Conservation (phyloP, 2,888 invertebrate genomes). For the Dicycla oo region DNA sequence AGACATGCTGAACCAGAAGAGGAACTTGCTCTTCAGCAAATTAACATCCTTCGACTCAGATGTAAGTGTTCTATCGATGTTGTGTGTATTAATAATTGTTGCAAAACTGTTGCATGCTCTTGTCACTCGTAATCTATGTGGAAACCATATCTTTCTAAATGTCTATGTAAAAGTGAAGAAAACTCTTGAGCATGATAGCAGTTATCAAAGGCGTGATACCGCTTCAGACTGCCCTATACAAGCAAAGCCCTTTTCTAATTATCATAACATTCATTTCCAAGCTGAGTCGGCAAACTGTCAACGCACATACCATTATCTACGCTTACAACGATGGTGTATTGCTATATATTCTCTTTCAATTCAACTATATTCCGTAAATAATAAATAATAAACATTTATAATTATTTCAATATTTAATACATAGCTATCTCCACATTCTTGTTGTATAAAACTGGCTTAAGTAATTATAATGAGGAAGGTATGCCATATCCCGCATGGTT, state of each 20-base stretch:
- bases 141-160: slow-evolving; percentile 38
- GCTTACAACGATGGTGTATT: slow-evolving; percentile 35
- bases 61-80: slow-evolving; percentile 90
- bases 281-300: not conserved
- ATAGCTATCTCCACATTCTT: slow-evolving; percentile 27
- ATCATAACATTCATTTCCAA: slow-evolving; percentile 10
- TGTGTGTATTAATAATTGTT: slow-evolving; percentile 57
- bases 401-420: slow-evolving; percentile 20
- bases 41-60: slow-evolving; percentile 97
- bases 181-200: slow-evolving; percentile 67
- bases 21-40: slow-evolving; percentile 96
- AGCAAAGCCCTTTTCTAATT: slow-evolving; percentile 14
- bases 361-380: slow-evolving; percentile 10
- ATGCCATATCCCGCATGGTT: slow-evolving; percentile 55
- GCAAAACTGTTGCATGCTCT: slow-evolving; percentile 77
- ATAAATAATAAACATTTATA: slow-evolving; percentile 8
- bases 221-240: slow-evolving; percentile 23
- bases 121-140: slow-evolving; percentile 53
- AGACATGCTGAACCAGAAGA: slow-evolving; percentile 98
- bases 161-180: slow-evolving; percentile 39
- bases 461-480: slow-evolving; percentile 36
- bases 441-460: slow-evolving; percentile 33
- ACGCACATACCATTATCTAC: slow-evolving; percentile 8
- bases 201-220: slow-evolving; percentile 14
- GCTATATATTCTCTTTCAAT: slow-evolving; percentile 34